phyloP scores from a whole-genome alignment of 2,113 vertebrate genomes.

The Ursus arctos region DNA sequence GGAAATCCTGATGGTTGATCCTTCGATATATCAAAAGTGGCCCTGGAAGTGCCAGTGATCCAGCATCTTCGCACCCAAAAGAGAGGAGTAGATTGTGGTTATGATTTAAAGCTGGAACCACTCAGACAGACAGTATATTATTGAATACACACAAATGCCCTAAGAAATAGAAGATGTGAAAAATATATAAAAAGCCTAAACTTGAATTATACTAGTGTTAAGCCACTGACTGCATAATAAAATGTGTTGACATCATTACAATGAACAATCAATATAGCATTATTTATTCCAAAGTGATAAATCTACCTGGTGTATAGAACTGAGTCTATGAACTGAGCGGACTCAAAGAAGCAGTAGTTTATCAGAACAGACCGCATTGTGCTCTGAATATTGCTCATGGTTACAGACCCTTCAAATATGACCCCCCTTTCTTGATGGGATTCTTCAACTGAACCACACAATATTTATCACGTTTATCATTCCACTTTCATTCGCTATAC shows the following conservation, averaged over 20 bases:
- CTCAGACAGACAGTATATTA: not conserved
- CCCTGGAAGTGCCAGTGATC: too few species aligned
- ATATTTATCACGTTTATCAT: not conserved
- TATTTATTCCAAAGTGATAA: not conserved
- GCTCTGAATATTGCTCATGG: not conserved
- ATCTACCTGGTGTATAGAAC: not conserved
- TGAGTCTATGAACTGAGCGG: not conserved
- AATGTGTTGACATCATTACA: not conserved
- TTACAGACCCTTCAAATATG: rapidly evolving
- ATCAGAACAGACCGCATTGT: rapidly evolving
- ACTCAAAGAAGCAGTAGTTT: not conserved
- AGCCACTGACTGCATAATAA: not conserved
- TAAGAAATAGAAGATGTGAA: not conserved
- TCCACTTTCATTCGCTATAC: not conserved
- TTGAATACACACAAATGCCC: not conserved
- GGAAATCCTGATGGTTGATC: not conserved
- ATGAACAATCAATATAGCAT: not conserved
- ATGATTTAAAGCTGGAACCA: not conserved
- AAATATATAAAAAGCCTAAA: not conserved
- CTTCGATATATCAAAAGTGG: not conserved
- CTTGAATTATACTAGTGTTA: not conserved
- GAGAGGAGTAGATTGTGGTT: not conserved
- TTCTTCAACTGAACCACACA: not conserved
- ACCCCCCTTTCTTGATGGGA: not conserved
- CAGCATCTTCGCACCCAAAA: not conserved